These are phyloP conservation scores for Cavia porcellus DNA, from an alignment of 2,113 vertebrate genomes.

Conservation along the genomic window DNA sequence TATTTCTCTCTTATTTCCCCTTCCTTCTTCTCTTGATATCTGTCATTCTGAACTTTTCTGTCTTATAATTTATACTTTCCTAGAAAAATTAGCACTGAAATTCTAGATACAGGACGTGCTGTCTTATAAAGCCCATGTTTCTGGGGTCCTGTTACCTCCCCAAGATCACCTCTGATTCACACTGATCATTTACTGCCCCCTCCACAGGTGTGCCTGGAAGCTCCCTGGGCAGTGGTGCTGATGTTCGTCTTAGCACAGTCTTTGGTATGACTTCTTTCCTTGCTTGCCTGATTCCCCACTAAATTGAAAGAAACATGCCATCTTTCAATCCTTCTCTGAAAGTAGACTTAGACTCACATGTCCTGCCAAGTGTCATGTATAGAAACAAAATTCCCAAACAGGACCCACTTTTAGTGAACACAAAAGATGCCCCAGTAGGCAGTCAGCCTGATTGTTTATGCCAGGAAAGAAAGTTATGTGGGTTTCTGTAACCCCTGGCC, in stretches of 20 bases:
- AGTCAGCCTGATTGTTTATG: background rate
- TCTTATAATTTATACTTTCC: background rate
- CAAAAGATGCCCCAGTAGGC: background rate
- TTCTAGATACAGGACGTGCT: background rate
- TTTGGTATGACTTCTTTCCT: background rate
- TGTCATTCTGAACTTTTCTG: background rate
- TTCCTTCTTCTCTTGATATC: background rate
- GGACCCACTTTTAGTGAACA: background rate
- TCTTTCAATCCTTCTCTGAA: background rate
- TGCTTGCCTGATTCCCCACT: background rate
- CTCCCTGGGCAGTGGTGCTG: background rate
- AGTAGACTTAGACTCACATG: background rate
- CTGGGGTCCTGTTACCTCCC: background rate
- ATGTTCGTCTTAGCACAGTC: background rate
- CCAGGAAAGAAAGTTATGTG: background rate
- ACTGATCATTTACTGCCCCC: background rate
- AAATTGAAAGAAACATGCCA: background rate
- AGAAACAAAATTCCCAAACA: background rate
- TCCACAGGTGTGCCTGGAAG: background rate
- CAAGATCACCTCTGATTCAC: background rate
- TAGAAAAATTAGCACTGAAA: background rate
- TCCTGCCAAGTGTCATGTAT: background rate
- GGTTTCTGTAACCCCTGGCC: background rate
- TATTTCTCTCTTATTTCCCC: too few species aligned
- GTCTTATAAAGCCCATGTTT: background rate